These are phyloP conservation scores for Onthophagus sagittarius DNA, from an alignment of 2,888 invertebrate species.

Conservation along the genomic window DNA sequence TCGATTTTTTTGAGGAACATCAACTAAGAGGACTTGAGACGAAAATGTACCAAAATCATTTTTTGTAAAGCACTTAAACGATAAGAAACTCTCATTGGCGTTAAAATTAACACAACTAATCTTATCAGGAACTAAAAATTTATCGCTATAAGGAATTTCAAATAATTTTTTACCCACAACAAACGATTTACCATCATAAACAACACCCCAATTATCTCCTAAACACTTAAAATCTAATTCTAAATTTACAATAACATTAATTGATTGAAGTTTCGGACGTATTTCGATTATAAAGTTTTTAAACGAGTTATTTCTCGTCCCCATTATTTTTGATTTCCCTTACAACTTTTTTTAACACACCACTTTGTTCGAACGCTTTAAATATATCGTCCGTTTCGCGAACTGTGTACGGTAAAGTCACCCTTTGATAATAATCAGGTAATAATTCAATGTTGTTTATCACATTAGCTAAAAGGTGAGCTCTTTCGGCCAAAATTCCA, in stretches of 20 bases:
- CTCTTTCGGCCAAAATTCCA: slow-evolving; percentile 78
- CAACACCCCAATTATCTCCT: slow-evolving; percentile 31
- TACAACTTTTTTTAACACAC: slow-evolving; percentile 30
- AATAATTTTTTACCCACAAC: slow-evolving; percentile 26
- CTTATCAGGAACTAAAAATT: slow-evolving; percentile 37
- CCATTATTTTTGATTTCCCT: slow-evolving; percentile 10
- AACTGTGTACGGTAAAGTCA: slow-evolving; percentile 75
- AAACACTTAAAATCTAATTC: slow-evolving; percentile 30
- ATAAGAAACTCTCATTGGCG: slow-evolving; percentile 35
- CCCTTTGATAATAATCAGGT: slow-evolving; percentile 78
- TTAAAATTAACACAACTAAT: slow-evolving; percentile 37
- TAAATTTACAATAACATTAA: slow-evolving; percentile 57
- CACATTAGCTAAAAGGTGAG: slow-evolving; percentile 83
- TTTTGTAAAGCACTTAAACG: slow-evolving; percentile 43
- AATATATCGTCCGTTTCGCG: slow-evolving; percentile 73
- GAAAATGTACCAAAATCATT: slow-evolving; percentile 38
- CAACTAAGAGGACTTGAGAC: slow-evolving; percentile 36
- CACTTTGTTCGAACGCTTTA: slow-evolving; percentile 51
- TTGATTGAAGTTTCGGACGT: slow-evolving; percentile 57
- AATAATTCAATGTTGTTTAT: slow-evolving; percentile 85
- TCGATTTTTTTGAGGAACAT: slow-evolving; percentile 19
- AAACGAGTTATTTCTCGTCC: slow-evolving; percentile 15
- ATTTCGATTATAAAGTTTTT: slow-evolving; percentile 46
- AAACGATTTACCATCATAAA: slow-evolving; percentile 32
- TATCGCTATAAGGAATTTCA: slow-evolving; percentile 29